Evolutionary conservation across 1,140 invertebrate genomes (phyloP).

Genomic region (Drosophila watanabei): DNA sequence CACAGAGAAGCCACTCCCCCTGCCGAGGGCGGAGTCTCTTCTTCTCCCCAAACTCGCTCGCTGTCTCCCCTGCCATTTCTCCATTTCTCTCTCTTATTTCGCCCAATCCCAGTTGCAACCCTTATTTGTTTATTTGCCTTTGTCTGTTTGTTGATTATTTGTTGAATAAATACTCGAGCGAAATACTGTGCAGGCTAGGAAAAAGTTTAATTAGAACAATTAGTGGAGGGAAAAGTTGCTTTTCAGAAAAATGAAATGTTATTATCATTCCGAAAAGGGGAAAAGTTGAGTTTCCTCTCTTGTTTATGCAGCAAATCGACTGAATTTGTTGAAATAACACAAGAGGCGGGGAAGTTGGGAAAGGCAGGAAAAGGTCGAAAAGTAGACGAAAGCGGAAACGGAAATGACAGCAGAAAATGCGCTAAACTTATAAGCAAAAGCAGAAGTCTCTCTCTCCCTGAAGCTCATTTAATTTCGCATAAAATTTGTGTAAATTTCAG

Average conservation of each 20-base stretch:
- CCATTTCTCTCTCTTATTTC: slow-evolving; percentile 31
- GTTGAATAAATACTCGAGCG: slow-evolving; percentile 65
- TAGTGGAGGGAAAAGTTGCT: slow-evolving; percentile 50
- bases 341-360: not conserved
- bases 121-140: slow-evolving; percentile 38
- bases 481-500: slow-evolving; percentile 60
- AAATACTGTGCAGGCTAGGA: slow-evolving; percentile 17
- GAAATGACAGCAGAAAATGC: slow-evolving; percentile 55
- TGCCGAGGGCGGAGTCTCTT: slow-evolving; percentile 55
- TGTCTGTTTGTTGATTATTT: slow-evolving; percentile 67
- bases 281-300: slow-evolving; percentile 50
- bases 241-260: slow-evolving; percentile 22
- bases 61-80: slow-evolving; percentile 10
- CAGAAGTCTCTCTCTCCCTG: not conserved
- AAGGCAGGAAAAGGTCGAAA: slow-evolving; percentile 39
- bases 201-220: slow-evolving; percentile 80
- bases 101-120: slow-evolving; percentile 66
- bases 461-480: slow-evolving; percentile 71
- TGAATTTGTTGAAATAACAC: slow-evolving; percentile 84
- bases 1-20: slow-evolving; percentile 27
- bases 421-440: slow-evolving; percentile 70
- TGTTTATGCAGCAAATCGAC: slow-evolving; percentile 84
- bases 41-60: slow-evolving; percentile 10
- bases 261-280: slow-evolving; percentile 57
- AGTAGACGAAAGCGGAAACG: slow-evolving; percentile 3